Evolutionary conservation across 2,113 vertebrate genomes (phyloP).

Genomic region (Ageneiosus marmoratus): DNA sequence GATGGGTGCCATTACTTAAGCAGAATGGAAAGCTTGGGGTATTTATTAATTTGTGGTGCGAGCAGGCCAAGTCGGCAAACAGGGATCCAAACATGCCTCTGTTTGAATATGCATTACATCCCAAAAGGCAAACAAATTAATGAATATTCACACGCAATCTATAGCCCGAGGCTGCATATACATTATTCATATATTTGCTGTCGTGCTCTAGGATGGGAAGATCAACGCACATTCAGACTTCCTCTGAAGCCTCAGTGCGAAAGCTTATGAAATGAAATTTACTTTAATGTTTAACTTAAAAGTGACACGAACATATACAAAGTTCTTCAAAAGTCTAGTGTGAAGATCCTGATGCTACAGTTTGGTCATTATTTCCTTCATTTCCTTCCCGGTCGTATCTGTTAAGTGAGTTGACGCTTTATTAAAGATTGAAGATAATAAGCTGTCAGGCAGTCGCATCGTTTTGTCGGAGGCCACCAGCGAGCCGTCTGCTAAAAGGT

Average conservation of each 20-base stretch:
- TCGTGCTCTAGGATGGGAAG: slow-evolving; percentile 59
- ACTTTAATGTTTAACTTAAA: neutral
- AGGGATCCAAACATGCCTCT: slow-evolving; percentile 57
- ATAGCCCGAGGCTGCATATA: slow-evolving; percentile 70
- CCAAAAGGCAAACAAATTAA: slow-evolving; percentile 76
- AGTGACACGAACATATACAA: neutral
- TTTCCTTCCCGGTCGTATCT: slow-evolving; percentile 8
- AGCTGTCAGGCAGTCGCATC: slow-evolving; percentile 4
- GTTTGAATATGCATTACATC: slow-evolving; percentile 75
- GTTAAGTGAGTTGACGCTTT: slow-evolving; percentile 28
- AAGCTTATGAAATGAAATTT: neutral
- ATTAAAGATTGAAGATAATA: slow-evolving; percentile 43
- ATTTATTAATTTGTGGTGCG: slow-evolving; percentile 61
- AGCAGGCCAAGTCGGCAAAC: slow-evolving; percentile 60
- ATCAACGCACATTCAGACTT: slow-evolving; percentile 62
- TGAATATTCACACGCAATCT: slow-evolving; percentile 81
- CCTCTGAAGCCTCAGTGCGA: slow-evolving; percentile 14
- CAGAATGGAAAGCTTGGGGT: slow-evolving; percentile 29
- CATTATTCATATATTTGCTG: slow-evolving; percentile 74
- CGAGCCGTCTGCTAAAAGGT: slow-evolving; percentile 67
- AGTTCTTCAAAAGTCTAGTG: neutral
- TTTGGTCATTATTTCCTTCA: neutral
- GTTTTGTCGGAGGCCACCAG: slow-evolving; percentile 57
- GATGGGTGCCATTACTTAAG: slow-evolving; percentile 45
- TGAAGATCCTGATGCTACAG: neutral